phyloP scores from a whole-genome alignment of 2,888 invertebrate genomes.

The Drosophila flavopinicola region DNA sequence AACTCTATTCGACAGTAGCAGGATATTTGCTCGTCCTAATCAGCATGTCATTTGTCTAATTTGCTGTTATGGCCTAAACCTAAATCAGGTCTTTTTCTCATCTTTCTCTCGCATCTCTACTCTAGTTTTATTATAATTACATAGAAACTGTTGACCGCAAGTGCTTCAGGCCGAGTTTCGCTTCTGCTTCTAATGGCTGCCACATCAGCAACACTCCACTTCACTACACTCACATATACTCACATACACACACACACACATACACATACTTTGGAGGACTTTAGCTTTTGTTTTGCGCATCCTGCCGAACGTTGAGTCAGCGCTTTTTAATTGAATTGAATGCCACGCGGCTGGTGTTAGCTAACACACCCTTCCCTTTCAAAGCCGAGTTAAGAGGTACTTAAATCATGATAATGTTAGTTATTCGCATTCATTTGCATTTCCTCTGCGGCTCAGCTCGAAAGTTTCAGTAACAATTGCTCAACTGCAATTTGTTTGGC shows the following conservation, averaged over 20 bases:
- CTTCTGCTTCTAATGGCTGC: constrained; percentile 53
- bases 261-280: constrained; percentile 19
- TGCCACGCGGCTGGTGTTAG: constrained; percentile 42
- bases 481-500: constrained; percentile 51
- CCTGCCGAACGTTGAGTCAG: constrained; percentile 65
- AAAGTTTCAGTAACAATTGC: constrained; percentile 49
- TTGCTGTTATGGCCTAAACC: constrained; percentile 50
- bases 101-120: constrained; percentile 1
- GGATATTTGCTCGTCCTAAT: constrained; percentile 61
- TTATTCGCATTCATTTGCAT: constrained; percentile 70
- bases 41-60: constrained; percentile 72
- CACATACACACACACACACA: constrained; percentile 1
- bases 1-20: constrained; percentile 4
- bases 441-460: constrained; percentile 16
- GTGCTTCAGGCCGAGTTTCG: constrained; percentile 18
- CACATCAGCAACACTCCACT: constrained; percentile 56
- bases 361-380: neutral
- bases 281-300: constrained; percentile 45
- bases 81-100: constrained; percentile 7
- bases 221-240: constrained; percentile 9
- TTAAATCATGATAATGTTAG: constrained; percentile 55
- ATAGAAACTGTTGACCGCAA: constrained; percentile 41
- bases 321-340: constrained; percentile 80
- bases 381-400: constrained; percentile 20
- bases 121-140: constrained; percentile 69